Conservation (phyloP, 35 echinoderm and acorn worm species). For the Nesometra sesokonis region DNA sequence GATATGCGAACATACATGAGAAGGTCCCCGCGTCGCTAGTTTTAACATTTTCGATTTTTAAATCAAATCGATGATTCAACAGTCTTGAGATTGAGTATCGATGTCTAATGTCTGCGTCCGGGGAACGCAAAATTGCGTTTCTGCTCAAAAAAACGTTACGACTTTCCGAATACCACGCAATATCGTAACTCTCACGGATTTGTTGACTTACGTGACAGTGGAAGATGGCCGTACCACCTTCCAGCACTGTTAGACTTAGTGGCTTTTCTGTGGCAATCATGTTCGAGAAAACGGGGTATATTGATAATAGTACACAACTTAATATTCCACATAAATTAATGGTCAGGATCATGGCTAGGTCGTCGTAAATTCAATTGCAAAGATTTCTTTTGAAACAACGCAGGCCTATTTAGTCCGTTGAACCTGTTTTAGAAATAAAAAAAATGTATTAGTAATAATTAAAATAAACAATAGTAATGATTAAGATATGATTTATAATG, state of each 20-base stretch:
- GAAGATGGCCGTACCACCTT: neutral
- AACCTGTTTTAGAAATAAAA: no score
- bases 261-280: neutral
- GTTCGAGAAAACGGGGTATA: neutral
- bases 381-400: no score
- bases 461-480: no score
- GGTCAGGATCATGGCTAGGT: no score
- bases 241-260: neutral
- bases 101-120: neutral
- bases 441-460: no score
- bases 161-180: neutral
- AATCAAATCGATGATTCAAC: neutral
- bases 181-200: neutral
- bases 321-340: no score
- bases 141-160: neutral
- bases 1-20: neutral
- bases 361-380: no score
- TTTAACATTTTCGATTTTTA: neutral
- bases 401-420: no score
- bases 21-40: neutral
- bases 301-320: no score
- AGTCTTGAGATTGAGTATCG: neutral
- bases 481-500: no score
- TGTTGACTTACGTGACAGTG: neutral
- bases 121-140: neutral